Evolutionary conservation across 2,797 vertebrate genomes (phyloP), one percentile per base, ranked within the genome.

Genomic region (Avahi laniger): DNA sequence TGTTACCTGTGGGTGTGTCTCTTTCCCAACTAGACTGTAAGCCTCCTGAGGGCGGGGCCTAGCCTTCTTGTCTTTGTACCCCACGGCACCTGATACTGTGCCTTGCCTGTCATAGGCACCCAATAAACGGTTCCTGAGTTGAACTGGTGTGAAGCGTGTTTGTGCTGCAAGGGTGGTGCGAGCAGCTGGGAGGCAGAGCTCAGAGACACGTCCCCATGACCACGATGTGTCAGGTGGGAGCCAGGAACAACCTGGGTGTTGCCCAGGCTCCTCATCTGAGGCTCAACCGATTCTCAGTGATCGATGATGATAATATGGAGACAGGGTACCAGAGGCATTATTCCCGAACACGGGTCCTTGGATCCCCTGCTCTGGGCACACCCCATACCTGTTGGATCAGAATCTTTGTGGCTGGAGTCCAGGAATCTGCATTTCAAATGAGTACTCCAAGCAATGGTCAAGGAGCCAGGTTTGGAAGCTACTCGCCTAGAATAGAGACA

Each of bases 41-140:
- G 28, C 87, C 87, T 83, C 70, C 48, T 2, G 28, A 52, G 85
- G 81, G 54, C 0, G 2, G 96, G 92, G 67, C 92, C 91, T 35
- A 4, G 65, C 72, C 65, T 61, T 79, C 82, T 72, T 43, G 12
- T 30, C 65, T 81, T 17, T 65, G 86, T 54, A 8, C 13, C 72
- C 43, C 17, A 6, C 18, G n/a, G 50, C 54, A 18, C 24, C 33
- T 50, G 38, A 50, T 33, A n/a, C 46, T 85, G 78, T 91, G 92
- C 89, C 95, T 94, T 91, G 69, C 59, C 69, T 26, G 1, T 59
- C 17, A 46, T 72, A 90, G 50, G 89, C 87, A 59, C 48, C 65
- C 83, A 97, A 97, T 97, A 98, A 98, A 97, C 14, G 24, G 22
- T 59, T 89, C 63, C 93, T 69, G 75, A 95, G 65, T 50, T 82